Evolutionary conservation across 92 coral and sea anemone genomes (phyloP), one percentile per base, ranked within the genome.

Genomic region (Bergia sp.): DNA sequence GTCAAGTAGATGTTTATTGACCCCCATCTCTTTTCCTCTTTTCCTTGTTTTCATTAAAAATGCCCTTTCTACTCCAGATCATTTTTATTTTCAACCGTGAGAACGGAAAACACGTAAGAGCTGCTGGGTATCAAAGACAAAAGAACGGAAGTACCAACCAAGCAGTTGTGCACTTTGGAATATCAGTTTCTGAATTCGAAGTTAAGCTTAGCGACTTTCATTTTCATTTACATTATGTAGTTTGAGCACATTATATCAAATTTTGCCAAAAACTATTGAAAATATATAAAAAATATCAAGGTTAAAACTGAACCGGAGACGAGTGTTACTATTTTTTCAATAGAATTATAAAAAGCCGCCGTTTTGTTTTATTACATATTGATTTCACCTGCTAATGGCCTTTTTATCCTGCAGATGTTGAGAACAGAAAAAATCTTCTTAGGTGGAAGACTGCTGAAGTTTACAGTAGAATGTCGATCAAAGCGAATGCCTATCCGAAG

Each of bases 381-480:
- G 18, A 79, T 9, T 8, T 69, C 12, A 3, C 20, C 11, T 21
- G 18, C 23, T 41, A 44, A 20, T 20, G 29, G 23, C 0, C 5
- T 20, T 44, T 79, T 49, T 21, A 23, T 40, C 40, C 10, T 20
- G 7, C 12, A 82, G 86, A 65, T 82, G 77, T 44, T 66, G 41
- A 66, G 41, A 0, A 65, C 65, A 42, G 86, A 21, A 3, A 53
- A 42, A 12, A 65, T 1, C 20, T 69, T 65, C 8, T 29, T 66
- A 12, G 86, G 66, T 15, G 86, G 86, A 8, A 65, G 86, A 65
- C 57, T 82, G 6, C 38, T 65, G 41, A 82, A 41, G 7, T 66
- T 82, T 42, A 23, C 86, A 20, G 12, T 82, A 40, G 76, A 82
- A 39, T 82, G 86, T 42, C 86, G 77, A 66, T 40, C 38, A 64